A percentile compares a stretch with the other conserved stretches of the same genome.
These are phyloP conservation scores for Elegia similella DNA, from an alignment of 2,888 invertebrate genomes.

Conservation along the genomic window DNA sequence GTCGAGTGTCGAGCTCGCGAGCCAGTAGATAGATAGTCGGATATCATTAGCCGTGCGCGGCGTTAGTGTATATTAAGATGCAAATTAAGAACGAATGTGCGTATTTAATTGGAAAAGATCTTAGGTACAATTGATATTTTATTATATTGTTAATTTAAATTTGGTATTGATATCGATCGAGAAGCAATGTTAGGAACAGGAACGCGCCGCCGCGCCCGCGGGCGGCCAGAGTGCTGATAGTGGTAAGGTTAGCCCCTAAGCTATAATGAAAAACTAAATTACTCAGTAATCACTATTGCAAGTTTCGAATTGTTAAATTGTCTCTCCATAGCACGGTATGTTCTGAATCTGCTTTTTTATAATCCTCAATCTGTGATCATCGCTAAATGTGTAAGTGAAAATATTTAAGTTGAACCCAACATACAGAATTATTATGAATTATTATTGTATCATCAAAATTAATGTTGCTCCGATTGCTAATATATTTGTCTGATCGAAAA, in stretches of 20 bases:
- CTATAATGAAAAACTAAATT: slow-evolving; percentile 77
- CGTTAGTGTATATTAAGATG: slow-evolving; percentile 65
- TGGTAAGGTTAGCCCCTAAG: slow-evolving; percentile 75
- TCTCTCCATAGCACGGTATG: slow-evolving; percentile 78
- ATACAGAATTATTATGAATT: slow-evolving; percentile 56
- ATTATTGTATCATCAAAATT: slow-evolving; percentile 56
- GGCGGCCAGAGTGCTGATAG: slow-evolving; percentile 72
- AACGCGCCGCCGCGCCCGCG: slow-evolving; percentile 55
- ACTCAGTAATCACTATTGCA: slow-evolving; percentile 79
- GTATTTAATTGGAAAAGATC: slow-evolving; percentile 77
- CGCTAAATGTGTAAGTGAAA: slow-evolving; percentile 76
- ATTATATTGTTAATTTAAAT: slow-evolving; percentile 80
- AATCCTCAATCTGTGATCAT: slow-evolving; percentile 81
- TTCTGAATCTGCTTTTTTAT: slow-evolving; percentile 79
- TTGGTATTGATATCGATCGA: slow-evolving; percentile 77
- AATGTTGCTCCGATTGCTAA: slow-evolving; percentile 65
- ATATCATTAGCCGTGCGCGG: slow-evolving; percentile 46
- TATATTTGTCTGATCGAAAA: slow-evolving; percentile 61
- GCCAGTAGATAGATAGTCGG: slow-evolving; percentile 52
- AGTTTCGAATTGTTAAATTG: slow-evolving; percentile 76
- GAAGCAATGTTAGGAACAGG: slow-evolving; percentile 74
- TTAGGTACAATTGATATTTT: slow-evolving; percentile 82
- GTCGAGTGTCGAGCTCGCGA: slow-evolving; percentile 29
- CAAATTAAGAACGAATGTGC: slow-evolving; percentile 67
- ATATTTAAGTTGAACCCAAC: slow-evolving; percentile 68